A percentile compares a stretch with the other conserved stretches of the same genome.
These are phyloP conservation scores for Alsophila aescularia DNA, from an alignment of 2,888 invertebrate genomes.

Conservation along the genomic window DNA sequence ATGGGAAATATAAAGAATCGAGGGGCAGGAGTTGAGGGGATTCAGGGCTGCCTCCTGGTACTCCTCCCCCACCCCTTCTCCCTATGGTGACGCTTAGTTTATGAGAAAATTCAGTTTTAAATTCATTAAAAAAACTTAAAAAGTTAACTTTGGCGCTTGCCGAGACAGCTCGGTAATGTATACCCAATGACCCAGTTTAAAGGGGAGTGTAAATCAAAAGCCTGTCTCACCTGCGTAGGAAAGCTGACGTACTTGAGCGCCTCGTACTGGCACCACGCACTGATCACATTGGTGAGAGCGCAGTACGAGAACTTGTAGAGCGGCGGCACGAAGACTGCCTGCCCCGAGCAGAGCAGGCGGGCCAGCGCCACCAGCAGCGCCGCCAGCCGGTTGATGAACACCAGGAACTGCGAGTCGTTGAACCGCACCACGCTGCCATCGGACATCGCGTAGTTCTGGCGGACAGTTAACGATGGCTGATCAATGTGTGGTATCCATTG, in stretches of 20 bases:
- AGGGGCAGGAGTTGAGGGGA: no score
- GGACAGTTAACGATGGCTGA: neutral
- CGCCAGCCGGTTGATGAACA: conserved; percentile 96
- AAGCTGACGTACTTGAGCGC: conserved; percentile 99
- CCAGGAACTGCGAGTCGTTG: conserved; percentile 97
- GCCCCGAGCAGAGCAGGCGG: conserved; percentile 84
- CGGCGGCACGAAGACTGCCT: conserved; percentile 91
- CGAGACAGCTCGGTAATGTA: no score
- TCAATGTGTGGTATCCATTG: no score
- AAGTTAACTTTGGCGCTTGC: no score
- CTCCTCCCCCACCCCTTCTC: no score
- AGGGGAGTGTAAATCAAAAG: no score
- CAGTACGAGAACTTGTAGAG: conserved; percentile 98
- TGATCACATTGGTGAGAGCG: conserved; percentile 98
- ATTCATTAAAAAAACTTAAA: no score
- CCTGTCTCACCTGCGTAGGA: conserved; percentile 99
- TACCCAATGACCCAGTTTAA: no score
- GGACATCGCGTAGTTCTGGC: conserved; percentile 86
- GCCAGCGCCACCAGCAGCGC: conserved; percentile 86
- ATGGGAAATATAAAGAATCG: no score
- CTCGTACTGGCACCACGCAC: conserved; percentile 99
- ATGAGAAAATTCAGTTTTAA: no score
- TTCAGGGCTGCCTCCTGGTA: no score
- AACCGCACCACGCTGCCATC: conserved; percentile 88
- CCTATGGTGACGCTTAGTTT: no score